A percentile compares a stretch with the other conserved stretches of the same genome.
These are phyloP conservation scores for Andricus grossulariae DNA, from an alignment of 1,140 invertebrate genomes.

Conservation along the genomic window DNA sequence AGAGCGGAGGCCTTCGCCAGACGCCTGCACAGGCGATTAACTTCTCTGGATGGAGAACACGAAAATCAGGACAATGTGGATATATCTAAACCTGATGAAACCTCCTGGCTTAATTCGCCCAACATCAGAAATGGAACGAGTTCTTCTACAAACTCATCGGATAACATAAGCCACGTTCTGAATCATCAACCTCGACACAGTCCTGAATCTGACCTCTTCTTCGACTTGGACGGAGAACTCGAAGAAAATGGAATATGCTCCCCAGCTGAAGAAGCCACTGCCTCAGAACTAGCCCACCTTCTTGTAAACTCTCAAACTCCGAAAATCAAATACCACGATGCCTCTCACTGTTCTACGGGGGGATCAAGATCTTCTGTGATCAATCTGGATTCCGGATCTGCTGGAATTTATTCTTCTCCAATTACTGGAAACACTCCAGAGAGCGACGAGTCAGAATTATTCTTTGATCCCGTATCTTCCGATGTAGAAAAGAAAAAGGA, in stretches of 20 bases:
- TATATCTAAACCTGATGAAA: constrained; percentile 51
- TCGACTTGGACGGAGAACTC: constrained; percentile 79
- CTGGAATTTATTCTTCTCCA: constrained; percentile 72
- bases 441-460: constrained; percentile 76
- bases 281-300: constrained; percentile 61
- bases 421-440: constrained; percentile 59
- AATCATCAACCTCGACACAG: constrained; percentile 71
- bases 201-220: constrained; percentile 75
- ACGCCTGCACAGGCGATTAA: constrained; percentile 83
- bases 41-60: constrained; percentile 79
- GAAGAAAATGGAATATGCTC: constrained; percentile 79
- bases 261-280: constrained; percentile 79
- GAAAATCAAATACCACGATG: constrained; percentile 51
- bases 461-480: constrained; percentile 76
- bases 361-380: constrained; percentile 69
- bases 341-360: constrained; percentile 54
- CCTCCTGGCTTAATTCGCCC: constrained; percentile 58
- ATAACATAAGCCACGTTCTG: constrained; percentile 57
- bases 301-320: constrained; percentile 51
- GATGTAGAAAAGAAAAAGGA: constrained; percentile 65
- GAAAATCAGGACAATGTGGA: constrained; percentile 42
- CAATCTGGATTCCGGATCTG: constrained; percentile 74
- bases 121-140: constrained; percentile 66
- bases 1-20: constrained; percentile 87
- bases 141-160: constrained; percentile 58